Base-by-base conservation (phyloP, 2,113 vertebrate genomes). In the Plecotus auritus region DNA sequence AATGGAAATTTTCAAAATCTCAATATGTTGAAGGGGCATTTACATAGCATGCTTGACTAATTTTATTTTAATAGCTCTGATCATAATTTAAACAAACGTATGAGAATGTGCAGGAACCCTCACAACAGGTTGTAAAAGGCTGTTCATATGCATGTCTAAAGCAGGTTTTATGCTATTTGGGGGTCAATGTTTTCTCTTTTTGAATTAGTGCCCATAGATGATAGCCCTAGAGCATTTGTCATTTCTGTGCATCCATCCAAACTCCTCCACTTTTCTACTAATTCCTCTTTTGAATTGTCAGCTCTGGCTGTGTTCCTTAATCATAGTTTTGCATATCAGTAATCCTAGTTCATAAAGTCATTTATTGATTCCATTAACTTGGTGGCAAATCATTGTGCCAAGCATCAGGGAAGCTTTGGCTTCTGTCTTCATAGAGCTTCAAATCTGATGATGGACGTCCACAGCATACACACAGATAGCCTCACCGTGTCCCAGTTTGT, bases 41-140 rank as follows among this genome's bases (percentile, higher is more conserved):
- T 95, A 72, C n/a, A 80, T 93, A 90, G 54, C 49, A 59, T 93
- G 61, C 90, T 78, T 82, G 81, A 96, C 95, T 97, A 96, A 96
- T 96, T 97, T 96, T 88, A 84, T 96, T 95, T 97, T 97, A 96
- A 95, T 92, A 42, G 69, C 54, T 70, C 66, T 97, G 83, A 95
- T 77, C 28, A 47, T 88, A 61, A 92, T 82, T 91, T 92, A 93
- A 95, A 92, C 76, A 95, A 92, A 92, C 92, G 59, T 90, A n/a
- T 88, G 82, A 78, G 40, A 85, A 40, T 80, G 45, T 81, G 64
- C 56, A 64, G 32, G 49, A 69, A 64, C 30, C n/a, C 22, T 95
- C 91, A 54, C 64, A 64, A 45, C 70, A 94, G 78, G 37, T 88
- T 83, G 74, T 83, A 92, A 88, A 61, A 90, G 54, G 16, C 37